Evolutionary conservation across 2,888 invertebrate genomes (phyloP).

Genomic region (Cephus rjabovi): DNA sequence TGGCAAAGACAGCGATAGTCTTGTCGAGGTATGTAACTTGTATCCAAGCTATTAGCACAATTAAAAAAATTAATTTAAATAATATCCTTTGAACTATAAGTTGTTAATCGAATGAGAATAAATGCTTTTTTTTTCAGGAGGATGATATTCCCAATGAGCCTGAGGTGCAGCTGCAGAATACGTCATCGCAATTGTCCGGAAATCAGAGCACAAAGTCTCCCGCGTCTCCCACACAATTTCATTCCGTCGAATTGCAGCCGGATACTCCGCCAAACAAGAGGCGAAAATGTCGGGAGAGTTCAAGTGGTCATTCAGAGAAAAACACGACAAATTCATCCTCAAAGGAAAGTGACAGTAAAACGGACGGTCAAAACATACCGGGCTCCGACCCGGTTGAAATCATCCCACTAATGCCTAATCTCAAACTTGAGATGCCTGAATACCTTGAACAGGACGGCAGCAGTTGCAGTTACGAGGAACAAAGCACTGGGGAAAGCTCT

Average conservation of each 20-base stretch:
- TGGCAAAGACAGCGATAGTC: constrained; percentile 63
- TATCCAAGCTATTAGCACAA: constrained; percentile 5
- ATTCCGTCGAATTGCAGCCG: constrained; percentile 52
- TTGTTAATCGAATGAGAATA: not conserved
- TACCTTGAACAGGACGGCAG: constrained; percentile 69
- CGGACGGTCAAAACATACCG: constrained; percentile 50
- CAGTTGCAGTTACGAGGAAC: constrained; percentile 65
- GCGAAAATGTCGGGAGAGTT: constrained; percentile 61
- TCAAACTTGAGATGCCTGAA: constrained; percentile 72
- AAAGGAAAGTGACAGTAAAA: constrained; percentile 52
- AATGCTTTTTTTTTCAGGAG: constrained; percentile 30
- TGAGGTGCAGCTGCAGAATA: constrained; percentile 62
- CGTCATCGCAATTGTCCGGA: constrained; percentile 50
- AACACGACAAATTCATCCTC: constrained; percentile 32
- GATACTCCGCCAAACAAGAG: constrained; percentile 61
- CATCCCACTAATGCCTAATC: constrained; percentile 67
- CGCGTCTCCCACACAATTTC: constrained; percentile 57
- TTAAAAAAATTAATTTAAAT: not conserved
- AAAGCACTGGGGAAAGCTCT: constrained; percentile 56
- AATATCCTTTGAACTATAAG: not conserved
- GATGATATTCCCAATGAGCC: constrained; percentile 63
- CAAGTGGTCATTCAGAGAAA: constrained; percentile 31
- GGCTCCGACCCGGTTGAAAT: constrained; percentile 63
- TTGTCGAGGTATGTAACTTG: constrained; percentile 51
- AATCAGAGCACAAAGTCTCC: constrained; percentile 55